These are phyloP conservation scores for Phacellophora camtschatica DNA, from an alignment of 30 jellyfish, hydroid and myxozoan genomes.

Conservation along the genomic window DNA sequence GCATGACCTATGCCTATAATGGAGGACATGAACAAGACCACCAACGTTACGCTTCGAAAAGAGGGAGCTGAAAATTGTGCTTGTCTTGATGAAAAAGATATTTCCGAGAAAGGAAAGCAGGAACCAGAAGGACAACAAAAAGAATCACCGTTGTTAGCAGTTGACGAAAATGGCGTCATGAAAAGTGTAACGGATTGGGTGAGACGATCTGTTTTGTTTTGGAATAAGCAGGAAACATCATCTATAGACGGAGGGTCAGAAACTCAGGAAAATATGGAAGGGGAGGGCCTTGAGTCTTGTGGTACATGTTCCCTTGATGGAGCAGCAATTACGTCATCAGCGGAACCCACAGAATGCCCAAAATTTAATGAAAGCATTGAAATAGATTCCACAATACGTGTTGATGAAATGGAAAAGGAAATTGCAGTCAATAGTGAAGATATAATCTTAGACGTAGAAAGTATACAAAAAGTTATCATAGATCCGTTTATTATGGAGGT, in stretches of 20 bases:
- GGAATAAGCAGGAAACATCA: constrained; percentile 66
- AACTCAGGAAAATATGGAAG: not conserved
- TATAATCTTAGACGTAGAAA: constrained; percentile 58
- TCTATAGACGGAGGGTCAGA: constrained; percentile 59
- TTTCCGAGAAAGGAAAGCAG: too few species aligned
- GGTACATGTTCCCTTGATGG: not conserved
- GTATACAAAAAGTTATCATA: constrained; percentile 15
- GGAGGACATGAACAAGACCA: too few species aligned
- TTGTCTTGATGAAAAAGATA: too few species aligned
- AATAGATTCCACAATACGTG: too few species aligned
- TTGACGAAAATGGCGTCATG: not conserved
- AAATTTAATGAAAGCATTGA: too few species aligned
- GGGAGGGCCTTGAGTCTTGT: not conserved
- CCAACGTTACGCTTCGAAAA: too few species aligned
- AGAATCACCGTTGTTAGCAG: not conserved
- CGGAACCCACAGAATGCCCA: constrained; percentile 57
- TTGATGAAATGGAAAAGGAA: not conserved
- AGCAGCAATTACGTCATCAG: constrained; percentile 23
- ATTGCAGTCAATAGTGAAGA: constrained; percentile 18
- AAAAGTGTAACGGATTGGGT: constrained; percentile 80
- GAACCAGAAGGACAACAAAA: not conserved
- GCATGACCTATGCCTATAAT: too few species aligned
- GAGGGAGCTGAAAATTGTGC: too few species aligned
- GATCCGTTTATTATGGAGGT: constrained; percentile 54
- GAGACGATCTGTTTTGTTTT: constrained; percentile 78